Conservation (phyloP, 2,797 vertebrate species). For the Eospalax fontanierii region DNA sequence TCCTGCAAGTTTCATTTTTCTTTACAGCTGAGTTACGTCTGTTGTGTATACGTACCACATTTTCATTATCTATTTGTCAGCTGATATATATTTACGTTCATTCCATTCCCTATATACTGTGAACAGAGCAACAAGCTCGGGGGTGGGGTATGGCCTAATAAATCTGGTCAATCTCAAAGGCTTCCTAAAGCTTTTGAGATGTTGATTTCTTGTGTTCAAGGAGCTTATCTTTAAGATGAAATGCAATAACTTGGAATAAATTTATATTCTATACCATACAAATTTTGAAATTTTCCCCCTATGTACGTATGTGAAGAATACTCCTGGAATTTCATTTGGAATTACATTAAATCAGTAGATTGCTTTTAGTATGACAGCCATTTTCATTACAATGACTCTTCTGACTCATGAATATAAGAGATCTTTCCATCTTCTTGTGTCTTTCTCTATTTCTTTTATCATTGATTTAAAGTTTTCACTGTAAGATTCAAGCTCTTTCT, state of each 20-base stretch:
- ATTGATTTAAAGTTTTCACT: neutral
- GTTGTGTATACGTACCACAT: too few relatives aligned
- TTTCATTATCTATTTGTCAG: too few relatives aligned
- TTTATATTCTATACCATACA: neutral
- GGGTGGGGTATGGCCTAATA: neutral
- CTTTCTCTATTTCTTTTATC: neutral
- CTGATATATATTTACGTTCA: neutral
- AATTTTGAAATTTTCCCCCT: neutral
- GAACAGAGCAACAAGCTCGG: neutral
- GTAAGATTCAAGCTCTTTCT: neutral
- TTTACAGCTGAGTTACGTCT: too few relatives aligned
- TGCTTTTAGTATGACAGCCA: neutral
- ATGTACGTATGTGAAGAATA: neutral
- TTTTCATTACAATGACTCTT: neutral
- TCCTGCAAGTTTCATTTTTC: too few relatives aligned
- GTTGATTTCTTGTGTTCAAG: too few relatives aligned
- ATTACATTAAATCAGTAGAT: neutral
- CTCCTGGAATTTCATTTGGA: neutral
- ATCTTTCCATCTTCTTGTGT: neutral
- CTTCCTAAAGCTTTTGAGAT: too few relatives aligned
- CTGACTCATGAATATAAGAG: neutral
- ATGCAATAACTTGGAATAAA: too few relatives aligned
- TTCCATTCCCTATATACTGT: neutral
- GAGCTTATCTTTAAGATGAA: too few relatives aligned
- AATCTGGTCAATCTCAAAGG: too few relatives aligned